Conservation (phyloP, 2,113 vertebrate species). For the Phrynocephalus versicolor region DNA sequence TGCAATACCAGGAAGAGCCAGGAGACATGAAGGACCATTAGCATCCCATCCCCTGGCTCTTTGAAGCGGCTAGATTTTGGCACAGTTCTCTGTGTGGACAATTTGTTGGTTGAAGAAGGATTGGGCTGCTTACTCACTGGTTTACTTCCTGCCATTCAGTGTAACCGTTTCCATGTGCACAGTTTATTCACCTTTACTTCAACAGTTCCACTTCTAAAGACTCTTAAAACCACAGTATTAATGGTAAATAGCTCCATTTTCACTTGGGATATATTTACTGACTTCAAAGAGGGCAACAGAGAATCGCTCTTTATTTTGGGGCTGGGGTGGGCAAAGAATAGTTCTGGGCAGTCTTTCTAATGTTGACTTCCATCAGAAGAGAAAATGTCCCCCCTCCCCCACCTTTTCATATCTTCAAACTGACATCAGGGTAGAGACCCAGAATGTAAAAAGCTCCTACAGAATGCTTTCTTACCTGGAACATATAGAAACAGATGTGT, state of each 20-base stretch:
- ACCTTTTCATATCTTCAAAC: background rate
- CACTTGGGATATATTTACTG: background rate
- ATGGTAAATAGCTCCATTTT: background rate
- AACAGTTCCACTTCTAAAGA: background rate
- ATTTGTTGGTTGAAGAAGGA: background rate
- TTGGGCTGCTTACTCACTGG: too few relatives aligned
- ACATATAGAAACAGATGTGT: slow-evolving; percentile 56
- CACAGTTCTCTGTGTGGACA: background rate
- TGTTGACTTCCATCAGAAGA: background rate
- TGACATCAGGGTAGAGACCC: background rate
- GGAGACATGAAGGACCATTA: background rate
- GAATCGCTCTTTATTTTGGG: too few relatives aligned
- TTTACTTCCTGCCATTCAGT: background rate
- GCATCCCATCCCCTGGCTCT: background rate
- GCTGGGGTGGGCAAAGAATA: background rate
- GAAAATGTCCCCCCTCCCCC: background rate
- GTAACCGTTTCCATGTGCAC: background rate
- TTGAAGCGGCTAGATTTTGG: background rate
- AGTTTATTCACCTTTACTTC: background rate
- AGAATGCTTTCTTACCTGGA: slow-evolving; percentile 56
- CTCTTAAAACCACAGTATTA: background rate
- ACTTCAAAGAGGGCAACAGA: background rate
- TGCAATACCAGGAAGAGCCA: background rate
- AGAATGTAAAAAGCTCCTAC: background rate
- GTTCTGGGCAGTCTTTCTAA: background rate